Base-by-base conservation (phyloP, 2,113 vertebrate species). In the Eulacestoma nigropectus region DNA sequence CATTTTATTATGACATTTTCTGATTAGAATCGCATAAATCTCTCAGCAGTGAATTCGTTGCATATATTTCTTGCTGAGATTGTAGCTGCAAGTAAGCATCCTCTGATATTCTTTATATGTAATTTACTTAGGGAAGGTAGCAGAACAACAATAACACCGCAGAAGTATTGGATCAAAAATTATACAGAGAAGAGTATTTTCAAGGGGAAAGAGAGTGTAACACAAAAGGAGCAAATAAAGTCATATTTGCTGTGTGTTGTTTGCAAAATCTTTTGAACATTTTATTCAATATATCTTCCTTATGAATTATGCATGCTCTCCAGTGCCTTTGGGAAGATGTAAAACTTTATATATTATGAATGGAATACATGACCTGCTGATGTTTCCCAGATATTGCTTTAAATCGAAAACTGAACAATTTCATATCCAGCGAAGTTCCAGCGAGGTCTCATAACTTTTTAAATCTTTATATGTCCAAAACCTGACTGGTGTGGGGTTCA, bases 1-100 rank as follows among this genome's bases (percentile, higher is more conserved):
- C 93, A 72, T 96, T 94, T 96, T 95, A 93, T 95, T 91, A 74
- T 87, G 90, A 73, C 70, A 59, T 62, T 89, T 93, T 89, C 69
- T 93, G 72, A 91, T 96, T 84, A 82, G 52, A 87, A 83, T 95
- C 27, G 0, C 65, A 75, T 89, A 91, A 97, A 91, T 91, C 74
- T 93, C 88, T 83, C 7, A 22, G 83, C 67, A 65, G 44, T 80
- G 74, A 95, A 78, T 83, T 86, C 7, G 4, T 23, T 92, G 79
- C 76, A 39, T 79, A 32, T 69, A 84, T 96, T 90, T 95, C 79
- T 91, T 89, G 76, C 47, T 85, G 89, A 76, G 76, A 84, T 62
- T 42, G 75, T 70, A 68, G 59, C 57, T 93, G 73, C 70, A 87
- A 94, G 79, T 88, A 88, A 84, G 67, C 41, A 55, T 59, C 29